phyloP scores from a whole-genome alignment of 2,797 vertebrate species.

The Melanotaenia maccullochi region DNA sequence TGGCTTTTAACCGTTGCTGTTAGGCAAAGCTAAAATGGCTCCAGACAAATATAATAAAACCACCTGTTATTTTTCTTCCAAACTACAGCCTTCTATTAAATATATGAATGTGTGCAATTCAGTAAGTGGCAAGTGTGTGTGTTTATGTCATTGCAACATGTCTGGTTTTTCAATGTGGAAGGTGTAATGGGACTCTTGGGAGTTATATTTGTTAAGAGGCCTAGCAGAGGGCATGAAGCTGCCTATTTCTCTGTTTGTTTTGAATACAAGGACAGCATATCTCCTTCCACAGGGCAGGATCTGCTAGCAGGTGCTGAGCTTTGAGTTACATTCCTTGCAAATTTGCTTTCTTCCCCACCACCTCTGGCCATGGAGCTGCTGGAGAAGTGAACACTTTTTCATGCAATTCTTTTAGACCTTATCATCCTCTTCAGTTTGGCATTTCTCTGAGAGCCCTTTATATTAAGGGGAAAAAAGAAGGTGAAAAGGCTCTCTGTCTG shows the following conservation, averaged over 20 bases:
- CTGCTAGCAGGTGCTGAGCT: conserved; percentile 6
- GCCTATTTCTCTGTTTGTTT: conserved; percentile 13
- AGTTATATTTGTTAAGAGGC: conserved; percentile 1
- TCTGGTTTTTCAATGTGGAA: conserved; percentile 7
- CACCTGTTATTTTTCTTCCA: not conserved
- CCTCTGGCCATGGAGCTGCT: not conserved
- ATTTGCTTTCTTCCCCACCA: not conserved
- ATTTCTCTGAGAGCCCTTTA: conserved; percentile 1
- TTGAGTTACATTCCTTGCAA: not conserved
- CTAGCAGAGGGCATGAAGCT: conserved; percentile 5
- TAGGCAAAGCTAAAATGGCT: not conserved
- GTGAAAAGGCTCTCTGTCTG: not conserved
- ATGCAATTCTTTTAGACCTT: not conserved
- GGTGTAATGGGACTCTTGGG: not conserved
- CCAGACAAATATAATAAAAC: not conserved
- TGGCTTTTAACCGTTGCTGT: not conserved
- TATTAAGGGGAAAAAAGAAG: not conserved
- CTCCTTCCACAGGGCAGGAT: conserved; percentile 9
- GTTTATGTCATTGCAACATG: conserved; percentile 1
- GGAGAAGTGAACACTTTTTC: not conserved
- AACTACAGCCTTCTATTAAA: not conserved
- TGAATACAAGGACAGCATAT: conserved; percentile 2
- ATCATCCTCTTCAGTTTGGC: conserved; percentile 1
- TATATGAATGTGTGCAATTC: not conserved
- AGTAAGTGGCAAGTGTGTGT: not conserved